A percentile compares a stretch with the other conserved stretches of the same genome.
These are phyloP conservation scores for Tetramorium bicarinatum DNA, from an alignment of 2,888 invertebrate genomes.

Conservation along the genomic window DNA sequence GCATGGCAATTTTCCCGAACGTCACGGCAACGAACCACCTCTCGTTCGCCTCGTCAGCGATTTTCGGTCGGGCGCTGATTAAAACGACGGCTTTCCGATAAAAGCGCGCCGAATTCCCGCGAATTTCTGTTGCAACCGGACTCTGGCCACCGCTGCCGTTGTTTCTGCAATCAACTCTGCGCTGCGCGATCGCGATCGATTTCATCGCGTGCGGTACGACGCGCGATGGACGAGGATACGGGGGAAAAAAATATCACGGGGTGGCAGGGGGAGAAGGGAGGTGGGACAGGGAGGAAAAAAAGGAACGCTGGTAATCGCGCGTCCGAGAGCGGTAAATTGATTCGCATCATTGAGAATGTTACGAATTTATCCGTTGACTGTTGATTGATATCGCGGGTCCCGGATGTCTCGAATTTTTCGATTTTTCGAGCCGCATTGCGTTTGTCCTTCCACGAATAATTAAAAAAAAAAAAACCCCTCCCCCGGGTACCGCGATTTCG, in stretches of 20 bases:
- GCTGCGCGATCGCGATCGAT: constrained; percentile 67
- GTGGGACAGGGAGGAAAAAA: constrained; percentile 52
- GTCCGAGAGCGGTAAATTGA: constrained; percentile 45
- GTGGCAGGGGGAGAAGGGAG: not conserved
- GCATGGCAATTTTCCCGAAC: constrained; percentile 72
- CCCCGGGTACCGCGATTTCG: not conserved
- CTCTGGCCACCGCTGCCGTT: constrained; percentile 62
- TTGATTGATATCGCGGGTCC: constrained; percentile 49
- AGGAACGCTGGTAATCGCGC: constrained; percentile 53
- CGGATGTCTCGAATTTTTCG: constrained; percentile 42
- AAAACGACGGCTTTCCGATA: constrained; percentile 75
- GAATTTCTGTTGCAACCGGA: constrained; percentile 69
- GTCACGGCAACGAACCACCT: constrained; percentile 69
- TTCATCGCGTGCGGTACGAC: constrained; percentile 28
- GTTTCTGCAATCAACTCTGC: constrained; percentile 75
- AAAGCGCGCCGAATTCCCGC: constrained; percentile 73
- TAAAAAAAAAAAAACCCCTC: not conserved
- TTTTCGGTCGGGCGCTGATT: constrained; percentile 72
- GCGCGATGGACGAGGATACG: constrained; percentile 9
- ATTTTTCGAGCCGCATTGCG: constrained; percentile 29
- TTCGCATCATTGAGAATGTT: constrained; percentile 55
- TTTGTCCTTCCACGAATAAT: constrained; percentile 61
- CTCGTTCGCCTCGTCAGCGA: constrained; percentile 73
- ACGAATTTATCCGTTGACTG: constrained; percentile 48
- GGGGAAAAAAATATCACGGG: constrained; percentile 17